A percentile compares a stretch with the other conserved stretches of the same genome.
Evolutionary conservation across 1,140 invertebrate species (phyloP).

Genomic region (Latrodectus geometricus): DNA sequence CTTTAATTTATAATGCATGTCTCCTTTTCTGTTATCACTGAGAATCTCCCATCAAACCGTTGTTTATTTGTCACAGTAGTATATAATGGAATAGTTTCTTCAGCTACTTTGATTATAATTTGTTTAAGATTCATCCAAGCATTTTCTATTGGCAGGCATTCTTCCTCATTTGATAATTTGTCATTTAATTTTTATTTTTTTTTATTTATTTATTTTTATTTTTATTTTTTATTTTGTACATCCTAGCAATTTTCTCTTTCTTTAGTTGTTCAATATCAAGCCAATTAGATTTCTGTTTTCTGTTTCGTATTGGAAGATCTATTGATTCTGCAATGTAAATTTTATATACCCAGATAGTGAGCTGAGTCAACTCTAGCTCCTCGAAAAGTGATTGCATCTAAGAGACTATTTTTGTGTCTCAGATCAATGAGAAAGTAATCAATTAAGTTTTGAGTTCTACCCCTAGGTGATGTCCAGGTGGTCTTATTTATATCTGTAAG

Average conservation of each 20-base stretch:
- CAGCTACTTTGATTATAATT: too few species aligned
- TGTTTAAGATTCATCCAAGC: not conserved
- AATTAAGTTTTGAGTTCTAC: not conserved
- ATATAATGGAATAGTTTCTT: too few species aligned
- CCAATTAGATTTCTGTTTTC: not conserved
- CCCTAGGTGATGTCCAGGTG: not conserved
- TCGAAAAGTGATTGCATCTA: not conserved
- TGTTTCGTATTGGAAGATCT: not conserved
- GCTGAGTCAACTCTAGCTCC: not conserved
- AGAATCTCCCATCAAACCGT: too few species aligned
- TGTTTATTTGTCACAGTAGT: too few species aligned
- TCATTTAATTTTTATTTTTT: too few species aligned
- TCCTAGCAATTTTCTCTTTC: not conserved
- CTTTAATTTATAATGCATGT: too few species aligned
- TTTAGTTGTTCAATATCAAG: not conserved
- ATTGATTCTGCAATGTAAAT: not conserved
- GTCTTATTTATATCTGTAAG: conserved; percentile 13
- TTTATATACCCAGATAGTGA: not conserved
- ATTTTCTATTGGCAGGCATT: not conserved
- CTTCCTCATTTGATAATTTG: not conserved
- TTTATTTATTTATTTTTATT: too few species aligned
- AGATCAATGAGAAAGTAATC: not conserved
- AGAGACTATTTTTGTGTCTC: conserved; percentile 4
- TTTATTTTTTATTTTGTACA: too few species aligned
- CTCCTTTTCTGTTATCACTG: too few species aligned